Evolutionary conservation across 2,797 vertebrate genomes (phyloP).

Genomic region (Peromyscus nudipes): DNA sequence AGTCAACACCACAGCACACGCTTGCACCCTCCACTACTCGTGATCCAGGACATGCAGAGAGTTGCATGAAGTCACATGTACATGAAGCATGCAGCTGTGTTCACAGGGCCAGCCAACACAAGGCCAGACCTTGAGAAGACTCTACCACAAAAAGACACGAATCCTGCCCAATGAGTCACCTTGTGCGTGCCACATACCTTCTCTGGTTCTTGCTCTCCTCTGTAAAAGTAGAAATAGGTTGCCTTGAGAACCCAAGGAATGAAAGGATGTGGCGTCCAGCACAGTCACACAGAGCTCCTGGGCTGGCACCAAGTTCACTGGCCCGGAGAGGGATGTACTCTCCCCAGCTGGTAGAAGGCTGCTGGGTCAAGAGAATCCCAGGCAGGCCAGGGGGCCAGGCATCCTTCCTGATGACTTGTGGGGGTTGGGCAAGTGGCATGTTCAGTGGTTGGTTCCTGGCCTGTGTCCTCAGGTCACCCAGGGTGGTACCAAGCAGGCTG

Average conservation of each 20-base stretch:
- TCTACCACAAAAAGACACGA: background rate
- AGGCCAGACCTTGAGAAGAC: background rate
- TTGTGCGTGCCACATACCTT: background rate
- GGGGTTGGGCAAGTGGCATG: background rate
- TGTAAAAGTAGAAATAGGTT: background rate
- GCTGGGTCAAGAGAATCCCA: background rate
- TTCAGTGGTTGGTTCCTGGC: conserved; percentile 4
- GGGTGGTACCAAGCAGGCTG: background rate
- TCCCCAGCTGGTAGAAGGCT: background rate
- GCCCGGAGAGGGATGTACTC: background rate
- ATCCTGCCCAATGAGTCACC: background rate
- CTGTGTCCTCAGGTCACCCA: conserved; percentile 44
- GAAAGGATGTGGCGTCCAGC: background rate
- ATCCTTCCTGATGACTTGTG: background rate
- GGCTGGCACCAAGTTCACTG: background rate
- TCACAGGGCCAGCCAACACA: background rate
- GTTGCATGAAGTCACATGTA: background rate
- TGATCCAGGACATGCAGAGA: background rate
- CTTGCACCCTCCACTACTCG: background rate
- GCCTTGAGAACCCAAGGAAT: background rate
- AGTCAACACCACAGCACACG: background rate
- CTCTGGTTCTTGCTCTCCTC: background rate
- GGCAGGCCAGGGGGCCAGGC: background rate
- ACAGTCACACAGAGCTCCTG: background rate
- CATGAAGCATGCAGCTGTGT: background rate